A percentile compares a stretch with the other conserved stretches of the same genome.
Conservation (phyloP, 2,113 vertebrate species). For the Corythaixoides concolor region DNA sequence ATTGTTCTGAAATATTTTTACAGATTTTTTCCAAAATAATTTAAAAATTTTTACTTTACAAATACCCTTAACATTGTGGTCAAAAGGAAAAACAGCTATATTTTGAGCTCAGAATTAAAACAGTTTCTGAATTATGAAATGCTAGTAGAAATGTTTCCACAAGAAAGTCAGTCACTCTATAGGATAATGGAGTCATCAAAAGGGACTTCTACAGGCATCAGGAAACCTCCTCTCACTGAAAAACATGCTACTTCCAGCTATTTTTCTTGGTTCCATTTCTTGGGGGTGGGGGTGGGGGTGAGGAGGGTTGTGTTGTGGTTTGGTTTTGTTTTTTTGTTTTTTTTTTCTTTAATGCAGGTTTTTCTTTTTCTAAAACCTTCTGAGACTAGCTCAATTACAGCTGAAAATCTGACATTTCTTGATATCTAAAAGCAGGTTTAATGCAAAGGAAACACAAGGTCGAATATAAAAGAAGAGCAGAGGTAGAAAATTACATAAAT, state of each 20-base stretch:
- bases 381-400: background rate
- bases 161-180: background rate
- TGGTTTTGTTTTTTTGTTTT: too few species aligned
- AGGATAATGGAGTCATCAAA: background rate
- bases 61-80: background rate
- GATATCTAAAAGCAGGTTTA: background rate
- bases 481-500: background rate
- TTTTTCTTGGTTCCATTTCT: background rate
- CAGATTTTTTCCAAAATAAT: background rate
- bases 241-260: background rate
- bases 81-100: background rate
- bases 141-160: background rate
- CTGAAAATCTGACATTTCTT: background rate
- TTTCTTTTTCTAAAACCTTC: background rate
- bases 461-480: background rate
- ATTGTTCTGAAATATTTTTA: background rate
- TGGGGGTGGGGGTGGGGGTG: too few species aligned
- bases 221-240: background rate
- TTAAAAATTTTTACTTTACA: background rate
- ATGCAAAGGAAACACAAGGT: background rate
- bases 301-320: too few species aligned
- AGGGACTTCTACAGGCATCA: background rate
- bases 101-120: background rate
- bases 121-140: background rate
- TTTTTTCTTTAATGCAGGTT: background rate